Percentiles rank a stretch among this genome's conserved stretches.
Conservation (phyloP, 2,113 vertebrate genomes). For the Chaenocephalus aceratus region DNA sequence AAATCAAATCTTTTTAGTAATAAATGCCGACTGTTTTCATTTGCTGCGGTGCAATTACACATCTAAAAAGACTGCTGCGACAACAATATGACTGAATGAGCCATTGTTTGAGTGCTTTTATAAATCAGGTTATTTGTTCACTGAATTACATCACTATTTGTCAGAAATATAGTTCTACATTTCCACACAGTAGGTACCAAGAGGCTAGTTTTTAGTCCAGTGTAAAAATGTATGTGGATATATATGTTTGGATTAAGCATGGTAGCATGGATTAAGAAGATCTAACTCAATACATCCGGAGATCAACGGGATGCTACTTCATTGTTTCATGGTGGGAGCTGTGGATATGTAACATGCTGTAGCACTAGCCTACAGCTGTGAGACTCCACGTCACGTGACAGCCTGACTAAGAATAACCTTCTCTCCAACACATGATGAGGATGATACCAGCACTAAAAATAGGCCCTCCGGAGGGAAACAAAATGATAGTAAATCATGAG, state of each 20-base stretch:
- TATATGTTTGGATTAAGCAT: neutral
- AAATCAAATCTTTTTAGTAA: neutral
- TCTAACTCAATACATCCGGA: neutral
- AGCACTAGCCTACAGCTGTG: slow-evolving; percentile 59
- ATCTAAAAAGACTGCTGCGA: neutral
- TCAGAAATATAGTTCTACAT: neutral
- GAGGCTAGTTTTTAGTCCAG: neutral
- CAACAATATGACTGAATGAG: neutral
- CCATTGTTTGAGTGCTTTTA: slow-evolving; percentile 2
- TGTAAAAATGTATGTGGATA: neutral
- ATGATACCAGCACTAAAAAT: slow-evolving; percentile 73
- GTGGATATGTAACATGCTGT: slow-evolving; percentile 44
- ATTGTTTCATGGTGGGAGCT: slow-evolving; percentile 27
- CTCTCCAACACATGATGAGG: slow-evolving; percentile 55
- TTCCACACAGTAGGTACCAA: neutral
- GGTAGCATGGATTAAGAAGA: neutral
- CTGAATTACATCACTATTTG: neutral
- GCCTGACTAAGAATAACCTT: slow-evolving; percentile 70
- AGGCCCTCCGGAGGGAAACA: slow-evolving; percentile 50
- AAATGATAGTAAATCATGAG: slow-evolving; percentile 61
- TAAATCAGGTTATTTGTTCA: neutral
- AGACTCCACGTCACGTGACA: slow-evolving; percentile 63
- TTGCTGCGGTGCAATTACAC: slow-evolving; percentile 1
- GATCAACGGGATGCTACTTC: neutral
- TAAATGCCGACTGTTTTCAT: neutral